Base-by-base conservation (phyloP, 1,140 invertebrate genomes). In the Phymastichus coffea region DNA sequence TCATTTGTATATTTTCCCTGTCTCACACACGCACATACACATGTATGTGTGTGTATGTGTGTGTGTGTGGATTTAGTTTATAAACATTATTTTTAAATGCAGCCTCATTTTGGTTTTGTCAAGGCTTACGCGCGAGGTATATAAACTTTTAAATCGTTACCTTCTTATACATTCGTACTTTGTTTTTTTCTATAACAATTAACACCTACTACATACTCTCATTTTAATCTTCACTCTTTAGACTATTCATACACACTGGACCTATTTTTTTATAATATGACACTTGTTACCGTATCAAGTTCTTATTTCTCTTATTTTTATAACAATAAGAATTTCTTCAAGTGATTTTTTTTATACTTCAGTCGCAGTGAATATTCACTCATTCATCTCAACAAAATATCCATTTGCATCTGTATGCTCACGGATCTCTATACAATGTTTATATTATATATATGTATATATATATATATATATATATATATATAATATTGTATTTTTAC, bases 41-140 rank as follows among this genome's bases (percentile, higher is more conserved):
- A n/a, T n/a, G n/a, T n/a, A n/a, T n/a, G n/a, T n/a, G n/a, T n/a
- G n/a, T n/a, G n/a, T n/a, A n/a, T n/a, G n/a, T n/a, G n/a, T n/a
- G n/a, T n/a, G n/a, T n/a, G n/a, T n/a, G n/a, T n/a, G n/a, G n/a
- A n/a, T n/a, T n/a, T n/a, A n/a, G n/a, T 65, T 70, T 72, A 72
- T 61, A 72, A 70, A 72, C 64, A 49, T 69, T 70, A 69, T 49
- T 66, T 69, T 70, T 72, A 72, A 72, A 70, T 70, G 69, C 67
- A 49, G 55, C 65, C 51, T n/a, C 33, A 30, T 17, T 37, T 25
- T 19, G 43, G 17, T 6, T 33, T 33, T 33, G 6, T 33, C 14
- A 55, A 64, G 64, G 61, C 61, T 52, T 61, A 51, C 67, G 64
- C 69, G 67, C 67, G 69, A 68, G 66, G 64, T 70, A 68, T 68